Evolutionary conservation across 2,888 invertebrate species (phyloP).

Genomic region (Mythimna loreyi): DNA sequence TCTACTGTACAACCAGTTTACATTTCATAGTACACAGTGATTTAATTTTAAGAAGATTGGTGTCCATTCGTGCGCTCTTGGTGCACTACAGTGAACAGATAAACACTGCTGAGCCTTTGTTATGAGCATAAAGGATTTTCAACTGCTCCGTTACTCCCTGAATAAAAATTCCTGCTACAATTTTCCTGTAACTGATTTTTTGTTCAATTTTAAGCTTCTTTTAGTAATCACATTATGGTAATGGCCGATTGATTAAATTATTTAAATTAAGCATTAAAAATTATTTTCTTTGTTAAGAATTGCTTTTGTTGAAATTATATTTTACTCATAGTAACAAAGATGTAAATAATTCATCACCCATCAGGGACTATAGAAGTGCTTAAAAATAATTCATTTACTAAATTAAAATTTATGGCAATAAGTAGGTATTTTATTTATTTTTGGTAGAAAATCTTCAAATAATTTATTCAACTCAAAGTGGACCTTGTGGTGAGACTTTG

Average conservation of each 20-base stretch:
- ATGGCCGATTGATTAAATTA: not conserved
- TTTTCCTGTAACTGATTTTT: not conserved
- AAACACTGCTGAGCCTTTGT: conserved; percentile 55
- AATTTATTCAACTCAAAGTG: too few relatives aligned
- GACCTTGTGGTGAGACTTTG: too few relatives aligned
- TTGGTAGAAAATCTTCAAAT: too few relatives aligned
- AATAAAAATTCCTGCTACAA: conserved; percentile 12
- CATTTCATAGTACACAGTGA: conserved; percentile 54
- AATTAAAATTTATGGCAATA: not conserved
- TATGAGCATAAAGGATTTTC: conserved; percentile 48
- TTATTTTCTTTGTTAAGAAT: not conserved
- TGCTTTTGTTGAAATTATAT: too few relatives aligned
- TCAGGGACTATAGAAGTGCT: not conserved
- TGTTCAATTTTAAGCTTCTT: not conserved
- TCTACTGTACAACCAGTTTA: conserved; percentile 61
- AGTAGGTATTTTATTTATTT: too few relatives aligned
- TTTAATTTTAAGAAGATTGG: conserved; percentile 71
- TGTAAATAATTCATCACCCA: too few relatives aligned
- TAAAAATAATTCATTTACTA: not conserved
- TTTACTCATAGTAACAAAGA: too few relatives aligned
- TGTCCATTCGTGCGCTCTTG: conserved; percentile 67
- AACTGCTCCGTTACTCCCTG: conserved; percentile 28
- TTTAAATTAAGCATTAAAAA: not conserved
- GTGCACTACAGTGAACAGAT: conserved; percentile 59
- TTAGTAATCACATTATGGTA: not conserved